These are phyloP conservation scores for Bradypus variegatus DNA, from an alignment of 2,797 vertebrate species.

Conservation along the genomic window DNA sequence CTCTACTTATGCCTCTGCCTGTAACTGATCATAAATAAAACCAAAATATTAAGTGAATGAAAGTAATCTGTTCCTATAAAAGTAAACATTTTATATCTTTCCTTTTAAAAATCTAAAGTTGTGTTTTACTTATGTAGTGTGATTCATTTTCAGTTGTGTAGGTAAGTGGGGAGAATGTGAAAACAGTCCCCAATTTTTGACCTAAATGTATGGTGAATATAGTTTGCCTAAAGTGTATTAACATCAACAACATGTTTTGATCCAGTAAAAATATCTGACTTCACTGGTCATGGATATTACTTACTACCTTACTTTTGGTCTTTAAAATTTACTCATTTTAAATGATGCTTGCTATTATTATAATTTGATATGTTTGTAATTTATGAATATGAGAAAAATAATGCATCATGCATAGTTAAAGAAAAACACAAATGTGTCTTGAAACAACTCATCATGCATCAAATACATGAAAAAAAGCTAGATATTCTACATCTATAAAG, in stretches of 20 bases:
- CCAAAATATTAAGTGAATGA: background rate
- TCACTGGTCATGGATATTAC: background rate
- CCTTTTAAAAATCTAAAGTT: background rate
- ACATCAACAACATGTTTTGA: slow-evolving; percentile 4
- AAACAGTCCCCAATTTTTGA: background rate
- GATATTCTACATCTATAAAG: slow-evolving; percentile 11
- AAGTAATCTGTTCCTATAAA: background rate
- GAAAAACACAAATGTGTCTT: slow-evolving; percentile 12
- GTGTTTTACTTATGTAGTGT: background rate
- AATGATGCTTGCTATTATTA: background rate
- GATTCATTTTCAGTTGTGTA: background rate
- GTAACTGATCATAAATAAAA: background rate
- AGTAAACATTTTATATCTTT: background rate
- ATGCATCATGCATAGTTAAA: background rate
- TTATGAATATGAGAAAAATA: slow-evolving; percentile 29
- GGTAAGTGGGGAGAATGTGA: background rate
- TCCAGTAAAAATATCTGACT: slow-evolving; percentile 5
- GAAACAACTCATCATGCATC: background rate
- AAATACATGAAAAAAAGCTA: slow-evolving; percentile 6
- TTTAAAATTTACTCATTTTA: slow-evolving; percentile 9
- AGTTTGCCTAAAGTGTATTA: background rate
- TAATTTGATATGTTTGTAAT: background rate
- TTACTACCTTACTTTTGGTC: background rate
- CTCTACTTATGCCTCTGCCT: background rate
- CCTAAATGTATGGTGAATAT: background rate